Base-by-base conservation (phyloP, 2,888 invertebrate genomes). In the Apodemia zela region DNA sequence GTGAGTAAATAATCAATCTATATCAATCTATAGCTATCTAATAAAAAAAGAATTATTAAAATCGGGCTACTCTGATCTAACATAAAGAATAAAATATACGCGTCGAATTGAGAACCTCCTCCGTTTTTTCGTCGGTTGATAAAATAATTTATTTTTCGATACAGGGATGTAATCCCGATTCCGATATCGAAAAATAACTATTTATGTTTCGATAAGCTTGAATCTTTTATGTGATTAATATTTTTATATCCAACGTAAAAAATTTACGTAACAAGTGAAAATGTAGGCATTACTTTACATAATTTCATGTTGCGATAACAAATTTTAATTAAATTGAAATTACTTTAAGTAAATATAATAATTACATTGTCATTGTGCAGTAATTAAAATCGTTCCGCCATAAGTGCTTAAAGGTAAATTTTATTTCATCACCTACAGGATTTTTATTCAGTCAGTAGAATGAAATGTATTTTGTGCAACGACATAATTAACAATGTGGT, bases 281-380 rank as follows among this genome's bases (percentile, higher is more conserved):
- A 54, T 54, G 25, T 25, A 25, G 25, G 15, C 18, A 54, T 54
- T 21, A 13, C 15, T 18, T 18, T 11, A 51, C 49, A 54, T 13
- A 11, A 54, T 54, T 25, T 54, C 21, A 54, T 54, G 21, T 54
- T 54, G 25, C 51, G 21, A 54, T 54, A 54, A 54, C 51, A 54
- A 54, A 54, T 54, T 54, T 54, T 25, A 54, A 54, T 25, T 13
- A 54, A 21, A 15, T 54, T 51, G 21, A 51, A 51, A 51, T 51
- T 51, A 49, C 3, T 21, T 51, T 21, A 51, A 21, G 5, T 15
- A 42, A 51, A 47, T 17, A 47, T 17, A 49, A 51, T 51, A 51
- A 51, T 51, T 15, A 42, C 42, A 42, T 15, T 42, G 15, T 42
- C 42, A 42, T 42, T 42, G 42, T 15, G 4, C 35, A 35, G 42